These are phyloP conservation scores for Pollenia amentaria DNA, from an alignment of 2,888 invertebrate species.

Conservation along the genomic window DNA sequence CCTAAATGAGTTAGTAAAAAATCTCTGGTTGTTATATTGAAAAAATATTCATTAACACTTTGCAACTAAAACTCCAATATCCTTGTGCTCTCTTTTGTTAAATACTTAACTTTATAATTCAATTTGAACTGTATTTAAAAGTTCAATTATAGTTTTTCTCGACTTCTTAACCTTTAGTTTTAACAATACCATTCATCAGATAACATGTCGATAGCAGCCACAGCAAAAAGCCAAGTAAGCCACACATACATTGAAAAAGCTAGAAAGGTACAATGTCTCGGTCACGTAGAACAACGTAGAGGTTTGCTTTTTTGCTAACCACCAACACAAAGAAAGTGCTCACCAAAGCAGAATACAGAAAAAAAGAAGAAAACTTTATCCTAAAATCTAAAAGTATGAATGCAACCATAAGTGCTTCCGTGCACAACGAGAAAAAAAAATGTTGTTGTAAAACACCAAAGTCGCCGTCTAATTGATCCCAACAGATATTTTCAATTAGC, in stretches of 20 bases:
- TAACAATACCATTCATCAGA: conserved; percentile 71
- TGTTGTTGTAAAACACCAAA: conserved; percentile 71
- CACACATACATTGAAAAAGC: conserved; percentile 59
- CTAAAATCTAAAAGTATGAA: conserved; percentile 59
- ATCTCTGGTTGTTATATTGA: too few relatives aligned
- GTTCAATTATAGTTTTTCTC: conserved; percentile 40
- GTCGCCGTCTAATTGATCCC: conserved; percentile 83
- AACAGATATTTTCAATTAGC: conserved; percentile 84
- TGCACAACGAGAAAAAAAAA: conserved; percentile 48
- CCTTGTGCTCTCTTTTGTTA: too few relatives aligned
- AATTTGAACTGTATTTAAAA: conserved; percentile 60
- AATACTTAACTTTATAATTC: background rate
- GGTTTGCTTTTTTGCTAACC: conserved; percentile 7
- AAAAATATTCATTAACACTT: too few relatives aligned
- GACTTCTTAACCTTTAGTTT: conserved; percentile 67
- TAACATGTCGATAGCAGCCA: conserved; percentile 67
- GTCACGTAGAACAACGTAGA: conserved; percentile 53
- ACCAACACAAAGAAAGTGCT: conserved; percentile 43
- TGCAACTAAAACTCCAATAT: too few relatives aligned
- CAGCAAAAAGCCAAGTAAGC: conserved; percentile 56
- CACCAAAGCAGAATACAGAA: conserved; percentile 28
- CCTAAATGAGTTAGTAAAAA: too few relatives aligned
- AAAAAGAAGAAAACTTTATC: conserved; percentile 62
- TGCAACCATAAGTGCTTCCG: conserved; percentile 72
- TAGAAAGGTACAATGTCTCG: conserved; percentile 68